Evolutionary conservation across 2,113 vertebrate species (phyloP), one percentile per base, ranked within the genome.

Genomic region (Prochilodus magdalenae): DNA sequence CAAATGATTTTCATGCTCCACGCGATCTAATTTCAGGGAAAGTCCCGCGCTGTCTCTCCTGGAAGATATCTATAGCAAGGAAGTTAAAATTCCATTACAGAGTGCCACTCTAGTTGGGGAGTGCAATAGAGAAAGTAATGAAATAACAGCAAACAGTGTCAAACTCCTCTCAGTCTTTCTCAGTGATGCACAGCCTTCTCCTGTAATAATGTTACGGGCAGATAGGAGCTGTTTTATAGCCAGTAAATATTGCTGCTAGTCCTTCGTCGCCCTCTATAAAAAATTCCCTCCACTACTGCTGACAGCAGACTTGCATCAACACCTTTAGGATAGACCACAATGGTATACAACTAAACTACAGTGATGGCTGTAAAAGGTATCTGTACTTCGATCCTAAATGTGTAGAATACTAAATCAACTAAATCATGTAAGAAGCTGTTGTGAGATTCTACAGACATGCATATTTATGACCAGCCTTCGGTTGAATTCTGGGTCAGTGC

Each of bases 61-160:
- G 65, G 72, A 69, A 80, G 29, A 80, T 33, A 80, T 30, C 36
- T 49, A 76, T 75, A 80, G 36, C 47, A 22, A 15, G 40, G 60
- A 60, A 69, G 69, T 70, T 79, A 70, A 75, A 57, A 80, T 63
- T 70, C 27, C 65, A 80, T 80, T 84, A 75, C 40, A 0, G 36
- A 69, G 30, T 80, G 47, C 63, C 77, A 84, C 77, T 75, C 63
- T 71, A 63, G 77, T 73, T 65, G 76, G 49, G 30, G 47, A 53
- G 44, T 71, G 77, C 77, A 80, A 70, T 71, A 36, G 29, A 22
- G 36, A 69, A 53, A 57, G 51, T 80, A 79, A 79, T 84, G 72
- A 59, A 80, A 84, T 70, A 67, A 65, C 77, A 20, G 77, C 29
- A 53, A 84, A 84, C 53, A 40, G 29, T 26, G n/a, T 65, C 59